Evolutionary conservation across 2,888 invertebrate species (phyloP).

Genomic region (Tromatobia lineatoria): DNA sequence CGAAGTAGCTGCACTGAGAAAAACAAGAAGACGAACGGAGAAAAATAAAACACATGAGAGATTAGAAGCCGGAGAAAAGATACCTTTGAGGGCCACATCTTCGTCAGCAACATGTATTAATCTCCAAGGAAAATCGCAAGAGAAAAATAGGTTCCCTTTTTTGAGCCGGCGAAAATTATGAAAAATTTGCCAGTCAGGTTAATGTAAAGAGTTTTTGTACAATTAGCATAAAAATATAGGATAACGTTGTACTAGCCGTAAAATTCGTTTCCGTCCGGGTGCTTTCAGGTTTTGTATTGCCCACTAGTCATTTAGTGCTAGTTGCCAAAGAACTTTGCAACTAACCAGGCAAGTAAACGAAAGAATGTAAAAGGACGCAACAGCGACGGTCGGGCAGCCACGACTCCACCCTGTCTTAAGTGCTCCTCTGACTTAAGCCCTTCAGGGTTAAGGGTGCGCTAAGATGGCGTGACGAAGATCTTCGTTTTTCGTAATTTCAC

Average conservation of each 20-base stretch:
- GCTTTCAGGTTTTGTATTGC: conserved; percentile 8
- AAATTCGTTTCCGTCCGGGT: background rate
- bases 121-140: conserved; percentile 15
- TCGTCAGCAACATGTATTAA: conserved; percentile 5
- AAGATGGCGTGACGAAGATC: conserved; percentile 75
- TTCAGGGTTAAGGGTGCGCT: conserved; percentile 77
- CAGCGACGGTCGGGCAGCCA: conserved; percentile 61
- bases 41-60: conserved; percentile 46
- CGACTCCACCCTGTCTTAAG: conserved; percentile 77
- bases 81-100: conserved; percentile 5
- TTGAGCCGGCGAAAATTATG: background rate
- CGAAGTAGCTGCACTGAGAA: conserved; percentile 49
- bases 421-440: conserved; percentile 81
- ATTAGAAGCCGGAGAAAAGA: conserved; percentile 50
- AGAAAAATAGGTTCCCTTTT: background rate
- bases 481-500: conserved; percentile 39
- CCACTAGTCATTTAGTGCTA: conserved; percentile 31
- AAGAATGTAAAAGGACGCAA: conserved; percentile 37
- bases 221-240: background rate
- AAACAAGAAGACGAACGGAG: conserved; percentile 49
- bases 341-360: conserved; percentile 51
- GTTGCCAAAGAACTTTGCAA: conserved; percentile 18
- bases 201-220: background rate
- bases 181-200: background rate
- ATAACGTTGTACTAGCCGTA: background rate